Base-by-base conservation (phyloP, 2,888 invertebrate species). In the Osmoderma eremita region DNA sequence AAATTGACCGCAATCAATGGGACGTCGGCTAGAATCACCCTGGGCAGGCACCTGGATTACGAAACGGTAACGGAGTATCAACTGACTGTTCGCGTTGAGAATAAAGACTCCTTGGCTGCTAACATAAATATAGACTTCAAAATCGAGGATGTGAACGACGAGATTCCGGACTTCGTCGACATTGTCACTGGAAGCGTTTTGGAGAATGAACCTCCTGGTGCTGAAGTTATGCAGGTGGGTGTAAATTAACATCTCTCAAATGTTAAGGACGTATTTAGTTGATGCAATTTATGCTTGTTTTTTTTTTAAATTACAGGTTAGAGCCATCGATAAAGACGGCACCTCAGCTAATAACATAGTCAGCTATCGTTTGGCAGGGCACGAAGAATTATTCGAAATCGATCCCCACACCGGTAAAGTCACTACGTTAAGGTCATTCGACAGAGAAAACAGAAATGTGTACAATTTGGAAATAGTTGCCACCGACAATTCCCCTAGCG, bases 391-490 rank as follows among this genome's bases (percentile, higher is more conserved):
- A n/a, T 97, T 97, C 79, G 84, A 88, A 8, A 94, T 98, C 65
- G 94, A 97, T 80, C 84, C 86, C 3, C 78, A 88, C n/a, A 94
- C 94, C 10, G 98, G 98, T 5, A 92, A 93, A 75, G 94, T 97
- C 30, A 95, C 92, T 0, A 94, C 96, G 0, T 81, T 88, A 36
- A 87, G 87, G 63, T 87, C 85, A 69, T 97, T 98, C 80, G 97
- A 98, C 81, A 87, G 97, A 63, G 98, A 98, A 84, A 84, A 86
- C 67, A 87, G 90, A 54, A 91, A 91, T 78, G 90, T 91, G 65
- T 97, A 96, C 79, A 94, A 93, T 78, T 90, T 98, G 3, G 94
- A 93, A 78, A 93, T 97, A 3, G 91, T 91, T 75, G 98, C 97
- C 0, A 90, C 89, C 18, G 98, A 98, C 80, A 94, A 94, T 78